phyloP scores from a whole-genome alignment of 2,888 invertebrate genomes.

The Axea sp. region DNA sequence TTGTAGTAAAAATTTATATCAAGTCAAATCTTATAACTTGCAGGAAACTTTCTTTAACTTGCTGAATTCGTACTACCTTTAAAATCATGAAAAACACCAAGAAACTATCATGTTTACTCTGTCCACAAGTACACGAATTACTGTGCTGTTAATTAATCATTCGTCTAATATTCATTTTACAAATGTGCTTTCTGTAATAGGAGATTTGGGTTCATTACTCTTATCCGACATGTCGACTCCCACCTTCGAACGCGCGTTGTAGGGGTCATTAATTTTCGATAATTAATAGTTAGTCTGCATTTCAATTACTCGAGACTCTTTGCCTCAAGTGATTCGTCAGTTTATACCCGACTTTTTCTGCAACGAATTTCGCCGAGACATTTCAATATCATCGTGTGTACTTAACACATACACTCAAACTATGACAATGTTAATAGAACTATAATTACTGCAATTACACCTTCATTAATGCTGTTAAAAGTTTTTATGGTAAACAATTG shows the following conservation, averaged over 20 bases:
- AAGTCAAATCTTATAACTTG: slow-evolving; percentile 19
- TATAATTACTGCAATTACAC: too few species aligned
- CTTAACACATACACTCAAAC: slow-evolving; percentile 13
- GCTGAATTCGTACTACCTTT: slow-evolving; percentile 1
- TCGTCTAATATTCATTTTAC: slow-evolving; percentile 46
- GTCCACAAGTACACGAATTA: slow-evolving; percentile 18
- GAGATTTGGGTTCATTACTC: slow-evolving; percentile 50
- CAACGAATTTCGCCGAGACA: slow-evolving; percentile 22
- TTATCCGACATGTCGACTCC: slow-evolving; percentile 50
- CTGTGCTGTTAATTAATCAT: slow-evolving; percentile 43
- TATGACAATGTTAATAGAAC: too few species aligned
- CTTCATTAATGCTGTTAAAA: too few species aligned
- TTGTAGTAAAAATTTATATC: slow-evolving; percentile 18
- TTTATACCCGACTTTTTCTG: slow-evolving; percentile 19
- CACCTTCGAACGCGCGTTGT: slow-evolving; percentile 20
- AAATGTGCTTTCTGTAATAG: slow-evolving; percentile 43
- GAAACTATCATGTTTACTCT: slow-evolving; percentile 9
- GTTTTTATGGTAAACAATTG: too few species aligned
- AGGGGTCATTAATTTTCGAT: slow-evolving; percentile 58
- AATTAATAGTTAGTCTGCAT: slow-evolving; percentile 61
- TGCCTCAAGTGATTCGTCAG: slow-evolving; percentile 37
- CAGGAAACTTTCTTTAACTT: slow-evolving; percentile 10
- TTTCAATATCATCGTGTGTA: slow-evolving; percentile 28
- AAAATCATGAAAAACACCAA: slow-evolving; percentile 10
- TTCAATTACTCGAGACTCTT: slow-evolving; percentile 54